phyloP scores from a whole-genome alignment of 2,888 invertebrate species.

The Poecilus cupreus region DNA sequence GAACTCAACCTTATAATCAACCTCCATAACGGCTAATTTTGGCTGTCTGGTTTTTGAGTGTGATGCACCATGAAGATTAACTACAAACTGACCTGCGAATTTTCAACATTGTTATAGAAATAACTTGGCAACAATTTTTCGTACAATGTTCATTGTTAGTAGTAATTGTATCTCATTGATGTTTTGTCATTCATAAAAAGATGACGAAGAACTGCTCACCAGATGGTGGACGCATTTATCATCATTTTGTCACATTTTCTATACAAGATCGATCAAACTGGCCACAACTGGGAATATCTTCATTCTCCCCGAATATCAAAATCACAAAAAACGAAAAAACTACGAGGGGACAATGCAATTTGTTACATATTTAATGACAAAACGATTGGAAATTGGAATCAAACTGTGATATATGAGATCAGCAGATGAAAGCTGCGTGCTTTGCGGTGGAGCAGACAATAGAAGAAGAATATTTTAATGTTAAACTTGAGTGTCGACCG shows the following conservation, averaged over 20 bases:
- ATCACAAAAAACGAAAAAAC: slow-evolving; percentile 49
- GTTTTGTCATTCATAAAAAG: background rate
- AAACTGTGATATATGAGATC: slow-evolving; percentile 50
- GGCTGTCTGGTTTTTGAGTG: background rate
- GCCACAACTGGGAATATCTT: slow-evolving; percentile 42
- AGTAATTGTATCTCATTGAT: slow-evolving; percentile 16
- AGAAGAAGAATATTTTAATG: slow-evolving; percentile 67
- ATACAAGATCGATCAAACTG: slow-evolving; percentile 10
- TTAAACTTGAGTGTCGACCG: slow-evolving; percentile 69
- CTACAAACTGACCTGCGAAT: background rate
- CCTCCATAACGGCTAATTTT: background rate
- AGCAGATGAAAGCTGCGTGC: slow-evolving; percentile 23
- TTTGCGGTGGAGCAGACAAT: slow-evolving; percentile 19
- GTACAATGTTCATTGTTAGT: background rate
- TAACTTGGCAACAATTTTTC: background rate
- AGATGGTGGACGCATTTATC: slow-evolving; percentile 27
- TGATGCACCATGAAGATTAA: background rate
- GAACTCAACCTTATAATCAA: background rate
- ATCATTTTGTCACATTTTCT: slow-evolving; percentile 50
- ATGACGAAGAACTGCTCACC: background rate
- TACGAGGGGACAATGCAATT: slow-evolving; percentile 52
- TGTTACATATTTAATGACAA: slow-evolving; percentile 57
- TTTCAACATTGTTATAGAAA: slow-evolving; percentile 8
- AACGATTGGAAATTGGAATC: slow-evolving; percentile 50
- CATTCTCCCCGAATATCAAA: slow-evolving; percentile 23